Conservation (phyloP, 2,797 vertebrate genomes). For the Microcaecilia unicolor region DNA sequence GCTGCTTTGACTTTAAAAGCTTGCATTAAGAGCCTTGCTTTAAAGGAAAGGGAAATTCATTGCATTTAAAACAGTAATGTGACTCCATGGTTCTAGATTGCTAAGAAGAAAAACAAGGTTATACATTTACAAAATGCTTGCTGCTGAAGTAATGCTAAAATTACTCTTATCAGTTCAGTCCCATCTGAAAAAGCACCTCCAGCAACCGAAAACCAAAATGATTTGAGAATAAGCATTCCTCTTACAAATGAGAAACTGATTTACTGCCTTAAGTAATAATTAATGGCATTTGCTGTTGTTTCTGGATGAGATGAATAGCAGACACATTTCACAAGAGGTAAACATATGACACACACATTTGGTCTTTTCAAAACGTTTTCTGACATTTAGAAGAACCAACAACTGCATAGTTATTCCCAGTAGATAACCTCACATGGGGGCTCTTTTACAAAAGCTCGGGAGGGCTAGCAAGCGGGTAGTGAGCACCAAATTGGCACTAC, state of each 20-base stretch:
- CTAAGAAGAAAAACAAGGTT: conserved; percentile 49
- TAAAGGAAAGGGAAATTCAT: conserved; percentile 38
- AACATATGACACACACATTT: too few species aligned
- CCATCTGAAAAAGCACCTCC: conserved; percentile 33
- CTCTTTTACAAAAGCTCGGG: too few species aligned
- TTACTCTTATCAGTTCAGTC: conserved; percentile 42
- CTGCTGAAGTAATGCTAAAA: conserved; percentile 37
- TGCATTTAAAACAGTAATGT: conserved; percentile 37
- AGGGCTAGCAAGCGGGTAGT: too few species aligned
- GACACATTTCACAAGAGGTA: conserved; percentile 21
- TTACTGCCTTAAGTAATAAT: conserved; percentile 55
- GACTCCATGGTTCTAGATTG: conserved; percentile 31
- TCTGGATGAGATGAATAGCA: conserved; percentile 30
- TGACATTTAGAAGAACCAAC: too few species aligned
- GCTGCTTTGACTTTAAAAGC: conserved; percentile 54
- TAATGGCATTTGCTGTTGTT: conserved; percentile 41
- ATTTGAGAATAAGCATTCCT: conserved; percentile 29
- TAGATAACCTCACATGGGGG: too few species aligned
- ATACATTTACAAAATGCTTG: conserved; percentile 43
- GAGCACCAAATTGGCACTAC: too few species aligned
- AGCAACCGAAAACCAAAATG: conserved; percentile 23
- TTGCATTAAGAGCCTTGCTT: conserved; percentile 42
- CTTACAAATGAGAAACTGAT: conserved; percentile 41
- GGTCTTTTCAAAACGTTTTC: too few species aligned
- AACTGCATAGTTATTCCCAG: too few species aligned